Percentiles rank a stretch among this genome's conserved stretches.
These are phyloP conservation scores for Sipha flava DNA, from an alignment of 1,140 invertebrate species.

Conservation along the genomic window DNA sequence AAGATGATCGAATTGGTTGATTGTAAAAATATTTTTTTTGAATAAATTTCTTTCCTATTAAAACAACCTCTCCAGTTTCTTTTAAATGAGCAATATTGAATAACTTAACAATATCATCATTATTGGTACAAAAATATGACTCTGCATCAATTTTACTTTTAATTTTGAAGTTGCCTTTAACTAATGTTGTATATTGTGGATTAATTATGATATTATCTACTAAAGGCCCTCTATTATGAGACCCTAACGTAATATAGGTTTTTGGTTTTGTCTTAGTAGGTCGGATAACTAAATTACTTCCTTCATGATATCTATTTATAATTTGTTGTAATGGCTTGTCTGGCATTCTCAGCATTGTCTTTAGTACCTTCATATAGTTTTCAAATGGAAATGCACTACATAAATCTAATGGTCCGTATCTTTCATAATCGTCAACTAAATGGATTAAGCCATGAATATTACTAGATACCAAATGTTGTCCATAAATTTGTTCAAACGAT, in stretches of 20 bases:
- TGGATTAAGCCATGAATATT: neutral
- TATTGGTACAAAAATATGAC: neutral
- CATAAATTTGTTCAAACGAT: neutral
- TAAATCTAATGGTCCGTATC: neutral
- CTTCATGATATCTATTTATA: neutral
- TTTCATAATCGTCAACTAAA: neutral
- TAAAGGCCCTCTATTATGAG: neutral
- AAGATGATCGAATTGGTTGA: neutral
- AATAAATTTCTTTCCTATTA: neutral
- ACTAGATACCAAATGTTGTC: neutral
- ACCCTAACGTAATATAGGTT: neutral
- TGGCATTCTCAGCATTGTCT: neutral
- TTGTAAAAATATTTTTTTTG: neutral
- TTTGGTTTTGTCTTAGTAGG: neutral
- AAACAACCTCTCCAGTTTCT: neutral
- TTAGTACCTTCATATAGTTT: neutral
- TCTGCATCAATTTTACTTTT: neutral
- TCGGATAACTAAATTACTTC: neutral
- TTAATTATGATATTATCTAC: neutral
- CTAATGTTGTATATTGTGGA: slow-evolving; percentile 4
- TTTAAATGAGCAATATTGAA: neutral
- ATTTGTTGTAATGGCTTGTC: neutral
- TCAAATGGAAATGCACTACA: slow-evolving; percentile 14
- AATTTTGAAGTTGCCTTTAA: neutral
- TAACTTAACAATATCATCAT: neutral